These are phyloP conservation scores for Scaptomyza graminum DNA, from an alignment of 1,140 invertebrate genomes.

Conservation along the genomic window DNA sequence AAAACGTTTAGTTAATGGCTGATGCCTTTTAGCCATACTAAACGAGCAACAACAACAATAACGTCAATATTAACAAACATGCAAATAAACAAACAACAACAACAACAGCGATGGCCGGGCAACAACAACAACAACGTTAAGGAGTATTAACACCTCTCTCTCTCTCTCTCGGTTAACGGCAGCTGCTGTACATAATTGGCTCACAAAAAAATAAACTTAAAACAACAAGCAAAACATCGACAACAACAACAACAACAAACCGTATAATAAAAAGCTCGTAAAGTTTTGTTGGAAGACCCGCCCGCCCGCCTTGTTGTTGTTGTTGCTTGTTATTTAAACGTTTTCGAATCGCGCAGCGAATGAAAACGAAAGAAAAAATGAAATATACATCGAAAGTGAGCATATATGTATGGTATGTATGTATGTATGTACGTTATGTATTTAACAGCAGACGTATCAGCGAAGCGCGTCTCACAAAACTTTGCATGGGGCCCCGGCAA, in stretches of 20 bases:
- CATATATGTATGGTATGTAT: slow-evolving; percentile 46
- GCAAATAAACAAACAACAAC: slow-evolving; percentile 53
- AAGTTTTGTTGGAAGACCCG: slow-evolving; percentile 73
- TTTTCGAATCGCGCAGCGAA: slow-evolving; percentile 81
- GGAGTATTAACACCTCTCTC: slow-evolving; percentile 55
- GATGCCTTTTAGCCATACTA: slow-evolving; percentile 47
- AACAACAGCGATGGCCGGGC: slow-evolving; percentile 12
- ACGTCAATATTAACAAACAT: slow-evolving; percentile 21
- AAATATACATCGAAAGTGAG: slow-evolving; percentile 82
- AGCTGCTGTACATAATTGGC: slow-evolving; percentile 81
- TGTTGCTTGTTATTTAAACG: slow-evolving; percentile 75
- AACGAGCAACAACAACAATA: slow-evolving; percentile 4
- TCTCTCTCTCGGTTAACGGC: slow-evolving; percentile 45
- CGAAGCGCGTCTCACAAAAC: slow-evolving; percentile 40
- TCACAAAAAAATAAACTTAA: slow-evolving; percentile 53
- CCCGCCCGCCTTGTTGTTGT: slow-evolving; percentile 68
- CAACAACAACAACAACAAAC: slow-evolving; percentile 55
- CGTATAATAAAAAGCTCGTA: slow-evolving; percentile 59
- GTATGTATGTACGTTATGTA: slow-evolving; percentile 16
- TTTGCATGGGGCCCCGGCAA: slow-evolving; percentile 55
- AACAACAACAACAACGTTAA: slow-evolving; percentile 33
- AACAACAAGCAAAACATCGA: slow-evolving; percentile 50
- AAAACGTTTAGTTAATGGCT: slow-evolving; percentile 61
- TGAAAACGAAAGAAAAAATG: slow-evolving; percentile 83
- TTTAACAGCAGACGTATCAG: slow-evolving; percentile 61